A percentile compares a stretch with the other conserved stretches of the same genome.
Conservation (phyloP, 2,888 invertebrate species). For the Anthophora plumipes region DNA sequence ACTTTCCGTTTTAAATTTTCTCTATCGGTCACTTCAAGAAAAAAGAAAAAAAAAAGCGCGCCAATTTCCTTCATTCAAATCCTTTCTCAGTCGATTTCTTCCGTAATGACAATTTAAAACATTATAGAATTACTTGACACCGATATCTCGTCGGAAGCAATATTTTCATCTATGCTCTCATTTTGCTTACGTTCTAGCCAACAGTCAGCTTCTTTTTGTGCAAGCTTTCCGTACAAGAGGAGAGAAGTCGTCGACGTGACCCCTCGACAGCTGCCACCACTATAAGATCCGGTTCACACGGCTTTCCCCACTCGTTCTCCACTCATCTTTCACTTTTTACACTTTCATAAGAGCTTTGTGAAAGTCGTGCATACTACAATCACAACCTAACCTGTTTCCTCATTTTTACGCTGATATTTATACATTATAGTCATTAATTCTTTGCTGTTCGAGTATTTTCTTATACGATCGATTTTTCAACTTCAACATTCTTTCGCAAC, state of each 20-base stretch:
- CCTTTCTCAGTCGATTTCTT: neutral
- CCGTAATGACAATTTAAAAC: neutral
- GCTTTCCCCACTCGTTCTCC: conserved; percentile 42
- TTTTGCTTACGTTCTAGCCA: conserved; percentile 15
- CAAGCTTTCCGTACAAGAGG: conserved; percentile 44
- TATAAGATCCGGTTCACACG: conserved; percentile 82
- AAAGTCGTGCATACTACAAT: conserved; percentile 4
- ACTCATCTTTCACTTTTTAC: conserved; percentile 30
- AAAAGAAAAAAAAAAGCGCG: conserved; percentile 30
- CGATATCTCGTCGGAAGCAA: neutral
- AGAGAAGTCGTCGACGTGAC: conserved; percentile 63
- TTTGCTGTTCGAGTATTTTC: too few relatives aligned
- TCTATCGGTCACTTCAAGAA: conserved; percentile 56
- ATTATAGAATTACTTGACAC: neutral
- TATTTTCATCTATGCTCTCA: neutral
- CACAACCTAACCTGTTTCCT: neutral
- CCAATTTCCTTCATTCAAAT: neutral
- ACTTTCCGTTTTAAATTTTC: conserved; percentile 56
- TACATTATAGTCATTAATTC: too few relatives aligned
- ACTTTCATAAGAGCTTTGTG: conserved; percentile 29
- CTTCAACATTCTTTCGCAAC: too few relatives aligned
- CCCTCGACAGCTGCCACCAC: conserved; percentile 76
- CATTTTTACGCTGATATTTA: neutral
- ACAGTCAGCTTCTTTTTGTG: conserved; percentile 42
- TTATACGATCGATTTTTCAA: too few relatives aligned